Evolutionary conservation across 2,797 vertebrate genomes (phyloP), one percentile per base, ranked within the genome.

Genomic region (Enteromius unitaeniatus): DNA sequence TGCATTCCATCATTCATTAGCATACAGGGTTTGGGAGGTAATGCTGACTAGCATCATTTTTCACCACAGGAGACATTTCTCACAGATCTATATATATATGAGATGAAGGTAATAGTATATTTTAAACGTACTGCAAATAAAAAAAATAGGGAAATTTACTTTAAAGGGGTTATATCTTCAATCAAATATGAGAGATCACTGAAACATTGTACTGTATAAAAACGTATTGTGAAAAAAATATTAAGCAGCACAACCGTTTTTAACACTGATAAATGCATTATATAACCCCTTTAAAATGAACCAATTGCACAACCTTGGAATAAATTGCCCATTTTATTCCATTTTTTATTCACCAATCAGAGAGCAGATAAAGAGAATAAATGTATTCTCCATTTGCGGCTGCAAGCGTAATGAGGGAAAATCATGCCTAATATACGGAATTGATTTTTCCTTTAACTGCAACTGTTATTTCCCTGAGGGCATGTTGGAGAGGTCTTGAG

Each of bases 341-440:
- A 72, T 80, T 69, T 76, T 42, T 80, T 68, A 70, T 45, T 85
- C 88, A 89, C 88, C 91, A 53, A 90, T 85, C 81, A 87, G 86
- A 91, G 88, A 90, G 89, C 87, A 90, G 88, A 86, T 87, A 80
- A 84, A 89, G 86, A 91, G 84, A 91, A 88, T 92, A 88, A 90
- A 90, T 90, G 86, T 89, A 90, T 88, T 91, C 91, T 84, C 89
- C 85, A 89, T 90, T 79, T 89, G 89, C 82, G 67, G 23, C 34
- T 77, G 87, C 88, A 90, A 87, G 85, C 84, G 83, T 85, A 90
- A 92, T 86, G 62, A 88, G 74, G 51, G 79, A 90, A 91, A 90
- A 93, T 91, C 85, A 86, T 79, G 85, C 89, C 93, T 95, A 94
- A 94, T 94, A 93, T 92, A 93, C 90, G 90, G 90, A 90, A 95